These are phyloP conservation scores for Phania funesta DNA, from an alignment of 2,888 invertebrate genomes.

Conservation along the genomic window DNA sequence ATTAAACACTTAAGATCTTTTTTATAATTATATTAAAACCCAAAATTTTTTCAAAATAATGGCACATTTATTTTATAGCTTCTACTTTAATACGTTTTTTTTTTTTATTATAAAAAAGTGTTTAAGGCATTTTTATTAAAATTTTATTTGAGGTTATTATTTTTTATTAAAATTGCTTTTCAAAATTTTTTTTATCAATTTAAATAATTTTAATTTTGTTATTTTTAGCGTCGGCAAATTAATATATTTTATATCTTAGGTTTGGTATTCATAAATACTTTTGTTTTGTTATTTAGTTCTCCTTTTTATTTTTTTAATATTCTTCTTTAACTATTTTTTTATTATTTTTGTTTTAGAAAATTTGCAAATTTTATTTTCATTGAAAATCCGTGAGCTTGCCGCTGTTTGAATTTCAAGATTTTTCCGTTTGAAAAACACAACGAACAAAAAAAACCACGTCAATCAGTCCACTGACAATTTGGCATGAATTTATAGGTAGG, in stretches of 20 bases:
- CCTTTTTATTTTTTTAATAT: neutral
- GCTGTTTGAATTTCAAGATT: constrained; percentile 22
- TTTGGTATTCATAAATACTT: neutral
- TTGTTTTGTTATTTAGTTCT: neutral
- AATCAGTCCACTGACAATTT: constrained; percentile 65
- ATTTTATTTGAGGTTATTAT: neutral
- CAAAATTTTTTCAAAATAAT: constrained; percentile 32
- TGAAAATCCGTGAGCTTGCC: constrained; percentile 22
- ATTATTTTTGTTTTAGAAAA: neutral
- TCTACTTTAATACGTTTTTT: neutral
- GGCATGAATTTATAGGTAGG: constrained; percentile 68
- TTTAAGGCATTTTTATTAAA: constrained; percentile 21
- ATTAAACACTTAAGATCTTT: neutral
- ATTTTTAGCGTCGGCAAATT: constrained; percentile 59
- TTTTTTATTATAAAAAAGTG: neutral
- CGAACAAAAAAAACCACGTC: constrained; percentile 38
- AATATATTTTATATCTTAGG: neutral
- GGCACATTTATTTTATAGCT: constrained; percentile 40
- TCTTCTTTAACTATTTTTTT: neutral
- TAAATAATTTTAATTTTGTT: neutral
- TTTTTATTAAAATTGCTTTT: neutral
- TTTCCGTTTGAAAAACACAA: constrained; percentile 41
- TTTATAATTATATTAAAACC: neutral
- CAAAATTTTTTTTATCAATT: neutral
- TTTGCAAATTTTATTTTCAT: neutral